Conservation (phyloP, 2,113 vertebrate species). For the Arvicanthis niloticus region DNA sequence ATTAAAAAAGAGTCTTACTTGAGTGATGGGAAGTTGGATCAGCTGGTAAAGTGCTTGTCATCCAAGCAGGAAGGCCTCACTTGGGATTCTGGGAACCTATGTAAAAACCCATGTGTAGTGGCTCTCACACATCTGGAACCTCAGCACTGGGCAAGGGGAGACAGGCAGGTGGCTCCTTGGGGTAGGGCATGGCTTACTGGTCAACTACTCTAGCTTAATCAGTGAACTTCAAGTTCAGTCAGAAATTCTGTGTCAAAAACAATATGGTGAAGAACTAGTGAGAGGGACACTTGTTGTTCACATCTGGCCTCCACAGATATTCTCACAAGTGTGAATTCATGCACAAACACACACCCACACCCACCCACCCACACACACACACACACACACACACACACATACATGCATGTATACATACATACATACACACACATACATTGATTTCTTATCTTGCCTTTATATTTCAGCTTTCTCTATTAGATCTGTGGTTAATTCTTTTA, state of each 20-base stretch:
- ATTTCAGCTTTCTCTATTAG: constrained; percentile 5
- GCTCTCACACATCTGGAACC: not conserved
- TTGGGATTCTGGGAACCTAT: not conserved
- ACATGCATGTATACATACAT: not conserved
- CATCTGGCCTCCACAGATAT: not conserved
- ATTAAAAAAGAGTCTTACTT: not conserved
- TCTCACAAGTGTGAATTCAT: too few relatives aligned
- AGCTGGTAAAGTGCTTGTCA: not conserved
- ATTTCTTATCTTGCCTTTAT: not conserved
- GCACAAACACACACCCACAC: not conserved
- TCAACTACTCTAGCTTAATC: not conserved
- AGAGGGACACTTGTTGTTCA: not conserved
- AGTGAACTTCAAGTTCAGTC: not conserved
- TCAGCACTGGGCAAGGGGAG: not conserved
- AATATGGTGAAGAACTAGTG: not conserved
- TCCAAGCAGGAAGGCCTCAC: too few relatives aligned
- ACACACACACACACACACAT: not conserved
- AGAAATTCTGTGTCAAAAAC: not conserved
- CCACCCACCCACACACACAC: not conserved
- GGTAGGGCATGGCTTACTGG: too few relatives aligned
- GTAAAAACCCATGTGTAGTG: not conserved
- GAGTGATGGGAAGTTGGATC: not conserved
- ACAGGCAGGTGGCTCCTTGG: not conserved
- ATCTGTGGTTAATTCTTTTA: constrained; percentile 15
- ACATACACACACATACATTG: not conserved